A percentile compares a stretch with the other conserved stretches of the same genome.
Evolutionary conservation across 1,140 invertebrate species (phyloP).

Genomic region (Pogonus chalceus): DNA sequence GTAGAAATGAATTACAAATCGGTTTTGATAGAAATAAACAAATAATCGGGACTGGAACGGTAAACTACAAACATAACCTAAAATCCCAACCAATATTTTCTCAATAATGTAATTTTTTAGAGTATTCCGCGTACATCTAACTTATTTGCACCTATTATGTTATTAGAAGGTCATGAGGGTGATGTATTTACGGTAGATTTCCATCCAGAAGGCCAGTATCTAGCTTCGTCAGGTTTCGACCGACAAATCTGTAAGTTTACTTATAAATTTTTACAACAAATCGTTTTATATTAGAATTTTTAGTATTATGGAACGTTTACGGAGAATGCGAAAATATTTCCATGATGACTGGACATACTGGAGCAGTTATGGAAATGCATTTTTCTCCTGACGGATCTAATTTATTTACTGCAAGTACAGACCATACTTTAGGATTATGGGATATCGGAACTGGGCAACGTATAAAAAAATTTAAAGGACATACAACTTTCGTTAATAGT

Average conservation of each 20-base stretch:
- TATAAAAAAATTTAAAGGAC: constrained; percentile 87
- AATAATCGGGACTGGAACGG: constrained; percentile 50
- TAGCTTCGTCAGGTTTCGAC: constrained; percentile 95
- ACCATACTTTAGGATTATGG: constrained; percentile 92
- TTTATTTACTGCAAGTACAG: constrained; percentile 88
- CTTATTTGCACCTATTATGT: constrained; percentile 89
- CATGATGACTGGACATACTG: constrained; percentile 85
- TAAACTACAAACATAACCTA: constrained; percentile 27
- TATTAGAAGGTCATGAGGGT: constrained; percentile 91
- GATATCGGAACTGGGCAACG: constrained; percentile 79
- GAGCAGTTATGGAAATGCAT: constrained; percentile 92
- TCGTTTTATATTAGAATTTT: constrained; percentile 28
- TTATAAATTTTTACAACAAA: constrained; percentile 5
- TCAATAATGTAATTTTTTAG: constrained; percentile 20
- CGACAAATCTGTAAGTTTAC: constrained; percentile 76
- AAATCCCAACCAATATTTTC: constrained; percentile 26
- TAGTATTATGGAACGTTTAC: constrained; percentile 95
- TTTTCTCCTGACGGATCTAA: constrained; percentile 89
- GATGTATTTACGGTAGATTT: constrained; percentile 92
- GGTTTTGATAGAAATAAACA: constrained; percentile 53
- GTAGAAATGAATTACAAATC: constrained; percentile 63
- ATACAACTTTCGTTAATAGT: constrained; percentile 82
- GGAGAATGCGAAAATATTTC: constrained; percentile 97
- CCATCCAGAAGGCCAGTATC: constrained; percentile 88
- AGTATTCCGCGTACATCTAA: constrained; percentile 73